Evolutionary conservation across 2,113 vertebrate species (phyloP), one percentile per base, ranked within the genome.

Genomic region (Periophthalmodon schlosseri): DNA sequence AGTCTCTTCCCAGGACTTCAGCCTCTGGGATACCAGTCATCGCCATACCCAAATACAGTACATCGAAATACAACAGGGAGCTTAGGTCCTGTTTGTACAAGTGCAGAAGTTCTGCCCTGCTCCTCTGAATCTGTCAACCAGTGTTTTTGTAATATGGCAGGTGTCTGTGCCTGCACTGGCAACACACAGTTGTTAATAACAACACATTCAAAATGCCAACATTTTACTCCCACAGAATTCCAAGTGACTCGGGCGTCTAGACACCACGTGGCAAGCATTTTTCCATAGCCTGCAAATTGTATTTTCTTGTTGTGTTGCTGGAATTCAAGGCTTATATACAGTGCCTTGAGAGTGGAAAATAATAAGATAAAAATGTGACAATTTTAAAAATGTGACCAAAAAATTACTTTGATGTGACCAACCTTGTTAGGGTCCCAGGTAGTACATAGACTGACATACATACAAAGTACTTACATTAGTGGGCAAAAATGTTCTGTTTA

Each of bases 261-360:
- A 87, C 82, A 34, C 87, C 87, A 91, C 88, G 87, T 87, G 89
- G 90, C 75, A 81, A 75, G 52, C 83, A 91, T 92, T 93, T 87
- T 74, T 61, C 79, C 80, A 87, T 85, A 79, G 78, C 72, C 85
- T 85, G 89, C 91, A 91, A 89, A 79, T 63, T 77, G 84, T 76
- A 72, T 72, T 74, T 83, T 89, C 79, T 82, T 77, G 81, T 64
- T 78, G 73, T 78, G 28, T 54, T 65, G 58, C 44, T 86, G 74
- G 71, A 73, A 84, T 86, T 78, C 79, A 85, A 57, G 67, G 47
- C 70, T 85, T 61, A 56, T 78, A 81, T 89, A 86, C 79, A 44
- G 39, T 44, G 39, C 39, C 1, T 44, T 44, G 39, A 44, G 39
- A 7, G 39, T 44, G 9, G 10, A 44, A 44, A 39, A 44, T 2